Base-by-base conservation (phyloP, 2,888 invertebrate genomes). In the Chloroclysta siterata region DNA sequence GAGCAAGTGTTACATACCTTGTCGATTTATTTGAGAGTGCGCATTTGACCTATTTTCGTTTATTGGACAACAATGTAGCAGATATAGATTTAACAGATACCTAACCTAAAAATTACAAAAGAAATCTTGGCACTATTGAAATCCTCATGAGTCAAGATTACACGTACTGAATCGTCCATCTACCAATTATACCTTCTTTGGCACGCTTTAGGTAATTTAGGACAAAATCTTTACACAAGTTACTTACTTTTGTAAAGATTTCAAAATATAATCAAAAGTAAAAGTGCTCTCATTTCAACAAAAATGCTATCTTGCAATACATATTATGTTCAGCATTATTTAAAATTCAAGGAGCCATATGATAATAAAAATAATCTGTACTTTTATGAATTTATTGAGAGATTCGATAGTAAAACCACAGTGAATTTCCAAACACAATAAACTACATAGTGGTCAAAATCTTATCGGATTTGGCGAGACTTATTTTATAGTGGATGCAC, bases 1-100 rank as follows among this genome's bases (percentile, higher is more conserved):
- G 57, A 55, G 60, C 17, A 36, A 42, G 41, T 33, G 48, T 46
- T 41, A 46, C 36, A n/a, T 48, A 17, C 56, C 53, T 53, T 42
- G 52, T 54, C 17, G 51, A 44, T 53, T 53, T 46, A 36, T 51
- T 51, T 44, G 50, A 15, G 42, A 58, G 44, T 58, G 36, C 44
- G 53, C 39, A n/a, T 36, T 48, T 60, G 53, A 50, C 64, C 60
- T 65, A 60, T 56, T 60, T 65, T 48, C 36, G 28, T 46, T 15
- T 36, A 53, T 41, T 47, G 51, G 41, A 36, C 59, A 64, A 60
- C 52, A 53, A 51, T 54, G 42, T 29, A 5, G 41, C 50, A 53
- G 17, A 22, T 1, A 22, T 44, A 46, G 44, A 58, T 44, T 28
- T 15, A n/a, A 17, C 52, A 46, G 44, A 44, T n/a, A 15, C 15